Conservation (phyloP, 2,113 vertebrate species). For the Hylia prasina region DNA sequence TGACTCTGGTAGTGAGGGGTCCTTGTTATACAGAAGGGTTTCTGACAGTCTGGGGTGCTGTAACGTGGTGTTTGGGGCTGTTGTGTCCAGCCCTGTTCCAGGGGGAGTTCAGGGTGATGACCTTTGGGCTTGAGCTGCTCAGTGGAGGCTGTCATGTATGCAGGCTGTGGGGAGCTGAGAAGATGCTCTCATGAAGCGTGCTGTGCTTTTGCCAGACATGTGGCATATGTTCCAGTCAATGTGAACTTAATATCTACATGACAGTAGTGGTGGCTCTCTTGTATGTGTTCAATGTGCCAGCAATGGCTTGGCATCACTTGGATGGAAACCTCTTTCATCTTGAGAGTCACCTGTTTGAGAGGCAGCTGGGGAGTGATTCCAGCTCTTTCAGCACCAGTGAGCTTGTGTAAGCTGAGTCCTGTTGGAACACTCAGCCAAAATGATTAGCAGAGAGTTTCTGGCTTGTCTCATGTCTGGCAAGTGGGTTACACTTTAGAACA, state of each 20-base stretch:
- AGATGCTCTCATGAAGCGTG: not conserved
- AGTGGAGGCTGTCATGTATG: not conserved
- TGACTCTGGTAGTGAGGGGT: not conserved
- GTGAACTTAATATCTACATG: not conserved
- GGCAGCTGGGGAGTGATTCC: not conserved
- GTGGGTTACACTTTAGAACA: not conserved
- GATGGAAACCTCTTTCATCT: not conserved
- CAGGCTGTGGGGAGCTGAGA: not conserved
- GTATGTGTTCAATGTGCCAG: not conserved
- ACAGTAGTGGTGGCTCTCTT: not conserved
- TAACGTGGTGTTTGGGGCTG: fast-evolving
- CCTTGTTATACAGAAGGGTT: not conserved
- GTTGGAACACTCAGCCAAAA: not conserved
- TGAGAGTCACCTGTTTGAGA: not conserved
- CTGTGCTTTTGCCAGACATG: not conserved
- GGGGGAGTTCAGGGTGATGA: not conserved
- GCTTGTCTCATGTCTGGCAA: not conserved
- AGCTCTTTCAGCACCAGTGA: not conserved
- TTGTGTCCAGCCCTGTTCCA: not conserved
- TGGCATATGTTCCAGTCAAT: not conserved
- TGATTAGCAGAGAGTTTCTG: not conserved
- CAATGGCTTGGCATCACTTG: not conserved
- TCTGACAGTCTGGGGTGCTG: not conserved
- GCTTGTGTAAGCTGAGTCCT: not conserved
- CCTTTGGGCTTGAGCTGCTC: not conserved